Conservation (phyloP, 2,888 invertebrate genomes). For the Leptopterna dolabrata region DNA sequence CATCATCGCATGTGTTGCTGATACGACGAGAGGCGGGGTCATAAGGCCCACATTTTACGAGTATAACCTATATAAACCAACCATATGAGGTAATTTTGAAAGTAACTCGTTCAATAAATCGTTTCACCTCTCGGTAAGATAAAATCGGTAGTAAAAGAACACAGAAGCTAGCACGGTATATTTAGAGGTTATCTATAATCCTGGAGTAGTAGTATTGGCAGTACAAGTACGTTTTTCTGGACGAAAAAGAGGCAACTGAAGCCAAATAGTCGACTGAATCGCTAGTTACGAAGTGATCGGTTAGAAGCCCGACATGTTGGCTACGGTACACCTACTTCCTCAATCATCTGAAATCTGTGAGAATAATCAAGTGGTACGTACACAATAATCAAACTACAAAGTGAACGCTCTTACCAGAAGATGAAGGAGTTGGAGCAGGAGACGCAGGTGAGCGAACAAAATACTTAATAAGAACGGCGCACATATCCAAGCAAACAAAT, state of each 20-base stretch:
- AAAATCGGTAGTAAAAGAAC: background rate
- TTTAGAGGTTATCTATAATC: no score
- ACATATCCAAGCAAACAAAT: background rate
- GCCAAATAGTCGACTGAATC: no score
- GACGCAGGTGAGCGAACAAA: background rate
- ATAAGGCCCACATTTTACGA: background rate
- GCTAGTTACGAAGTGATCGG: no score
- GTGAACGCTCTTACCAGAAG: background rate
- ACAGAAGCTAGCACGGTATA: no score
- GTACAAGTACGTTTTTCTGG: no score
- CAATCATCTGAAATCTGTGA: no score
- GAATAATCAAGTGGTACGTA: no score
- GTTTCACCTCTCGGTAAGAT: background rate
- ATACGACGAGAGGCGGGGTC: background rate
- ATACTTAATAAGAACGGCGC: background rate
- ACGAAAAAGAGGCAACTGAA: no score
- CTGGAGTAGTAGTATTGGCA: no score
- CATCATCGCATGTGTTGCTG: background rate
- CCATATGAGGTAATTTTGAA: background rate
- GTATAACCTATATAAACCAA: background rate
- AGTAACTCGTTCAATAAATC: background rate
- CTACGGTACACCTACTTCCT: no score
- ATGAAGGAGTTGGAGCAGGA: background rate
- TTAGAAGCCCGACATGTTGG: no score
- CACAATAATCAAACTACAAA: no score